phyloP scores from a whole-genome alignment of 2,113 vertebrate species.

The Picathartes gymnocephalus region DNA sequence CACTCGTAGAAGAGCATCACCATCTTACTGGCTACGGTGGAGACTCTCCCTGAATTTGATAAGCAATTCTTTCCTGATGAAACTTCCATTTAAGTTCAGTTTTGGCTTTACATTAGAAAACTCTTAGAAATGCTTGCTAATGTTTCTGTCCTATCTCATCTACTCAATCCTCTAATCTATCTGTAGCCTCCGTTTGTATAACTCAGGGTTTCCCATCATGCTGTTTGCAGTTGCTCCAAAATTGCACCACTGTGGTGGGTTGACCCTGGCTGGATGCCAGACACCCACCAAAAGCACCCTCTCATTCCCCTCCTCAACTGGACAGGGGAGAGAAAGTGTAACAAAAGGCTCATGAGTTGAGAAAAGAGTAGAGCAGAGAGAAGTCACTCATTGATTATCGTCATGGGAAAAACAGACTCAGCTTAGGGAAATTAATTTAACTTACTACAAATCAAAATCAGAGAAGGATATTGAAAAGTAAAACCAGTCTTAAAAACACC shows the following conservation, averaged over 20 bases:
- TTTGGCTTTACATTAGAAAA: background rate
- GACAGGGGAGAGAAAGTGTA: background rate
- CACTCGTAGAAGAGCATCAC: rapidly evolving
- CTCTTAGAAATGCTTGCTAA: background rate
- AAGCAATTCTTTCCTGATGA: background rate
- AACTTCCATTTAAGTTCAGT: background rate
- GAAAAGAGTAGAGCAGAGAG: background rate
- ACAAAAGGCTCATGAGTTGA: background rate
- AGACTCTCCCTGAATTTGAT: background rate
- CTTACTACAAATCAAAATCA: background rate
- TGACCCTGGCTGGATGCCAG: background rate
- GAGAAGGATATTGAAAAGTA: background rate
- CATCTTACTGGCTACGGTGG: background rate
- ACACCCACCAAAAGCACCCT: background rate
- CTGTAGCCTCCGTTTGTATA: background rate
- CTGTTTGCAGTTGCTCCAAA: background rate
- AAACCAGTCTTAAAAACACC: background rate
- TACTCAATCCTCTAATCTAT: background rate
- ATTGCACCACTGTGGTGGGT: background rate
- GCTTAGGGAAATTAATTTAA: background rate
- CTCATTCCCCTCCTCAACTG: background rate
- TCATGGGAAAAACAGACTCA: background rate
- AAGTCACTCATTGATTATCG: background rate
- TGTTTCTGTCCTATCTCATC: background rate
- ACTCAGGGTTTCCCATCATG: background rate